Base-by-base conservation (phyloP, 1,140 invertebrate species). In the Pseudomyrmex cubaensis region DNA sequence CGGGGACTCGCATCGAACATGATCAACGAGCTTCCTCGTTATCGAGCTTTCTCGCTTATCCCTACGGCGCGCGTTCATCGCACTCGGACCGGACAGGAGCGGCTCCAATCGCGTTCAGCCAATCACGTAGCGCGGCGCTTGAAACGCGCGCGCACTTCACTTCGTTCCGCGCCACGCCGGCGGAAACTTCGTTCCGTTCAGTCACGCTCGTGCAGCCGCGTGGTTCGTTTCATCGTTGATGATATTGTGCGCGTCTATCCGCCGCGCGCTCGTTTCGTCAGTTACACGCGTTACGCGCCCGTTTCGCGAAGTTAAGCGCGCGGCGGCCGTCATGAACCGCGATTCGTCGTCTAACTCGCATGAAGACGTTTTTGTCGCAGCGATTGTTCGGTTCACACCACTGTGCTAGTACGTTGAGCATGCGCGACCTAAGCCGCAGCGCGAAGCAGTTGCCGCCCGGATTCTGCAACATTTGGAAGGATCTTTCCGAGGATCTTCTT, bases 81-180 rank as follows among this genome's bases (percentile, higher is more conserved):
- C 76, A 70, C 76, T 15, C 76, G 52, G 5, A n/a, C 12, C 48
- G 9, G 2, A 9, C 44, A 59, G 63, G 52, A 69, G 52, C 75
- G 52, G 13, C 20, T 12, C 15, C 57, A 20, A 15, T n/a, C 57
- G 35, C 35, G 2, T 9, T 35, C 15, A 8, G 25, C 62, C 76
- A 80, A 61, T 80, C 76, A 70, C 66, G 76, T 70, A 44, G 66
- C 64, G 76, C 63, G 63, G 54, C 64, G 8, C 54, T 80, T 48
- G 9, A 56, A 80, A 70, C 35, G 59, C 54, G 76, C 48, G 13
- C 44, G 64, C 54, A 48, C 64, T 64, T 54, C 76, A 64, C 64
- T 57, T 54, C 48, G 22, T 15, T 15, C 1, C 22, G 61, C 20
- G 9, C 22, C 72, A 35, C 44, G 35, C 35, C 35, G 35, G 5